Conservation (phyloP, 2,797 vertebrate species). For the Diplodus puntazzo region DNA sequence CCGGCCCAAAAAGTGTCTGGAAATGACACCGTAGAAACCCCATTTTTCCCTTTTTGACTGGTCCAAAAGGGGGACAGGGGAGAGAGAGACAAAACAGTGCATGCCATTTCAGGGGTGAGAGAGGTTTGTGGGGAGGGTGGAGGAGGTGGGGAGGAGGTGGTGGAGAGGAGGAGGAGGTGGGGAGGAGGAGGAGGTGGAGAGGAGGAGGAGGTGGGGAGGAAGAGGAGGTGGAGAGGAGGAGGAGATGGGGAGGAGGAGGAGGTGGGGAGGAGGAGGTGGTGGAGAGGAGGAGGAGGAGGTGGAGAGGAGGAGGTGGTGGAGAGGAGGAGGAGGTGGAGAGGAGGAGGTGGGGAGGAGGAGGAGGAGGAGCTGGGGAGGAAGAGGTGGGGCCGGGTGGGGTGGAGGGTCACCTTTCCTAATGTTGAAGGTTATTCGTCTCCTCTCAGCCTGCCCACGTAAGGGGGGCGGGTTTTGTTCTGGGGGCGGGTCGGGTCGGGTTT, state of each 20-base stretch:
- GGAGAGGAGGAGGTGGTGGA: not conserved
- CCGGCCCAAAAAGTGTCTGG: conserved; percentile 77
- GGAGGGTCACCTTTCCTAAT: conserved; percentile 56
- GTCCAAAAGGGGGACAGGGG: conserved; percentile 62
- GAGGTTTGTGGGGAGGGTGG: not conserved
- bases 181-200: not conserved
- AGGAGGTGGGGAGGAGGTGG: too few species aligned
- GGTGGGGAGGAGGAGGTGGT: too few species aligned
- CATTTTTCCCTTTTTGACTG: conserved; percentile 64
- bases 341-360: not conserved
- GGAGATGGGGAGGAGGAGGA: too few species aligned
- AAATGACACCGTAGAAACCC: conserved; percentile 79
- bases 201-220: too few species aligned
- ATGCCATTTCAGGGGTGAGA: conserved; percentile 80
- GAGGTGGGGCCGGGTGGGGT: not conserved
- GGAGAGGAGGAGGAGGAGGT: too few species aligned
- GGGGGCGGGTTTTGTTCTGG: conserved; percentile 18
- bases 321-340: too few species aligned
- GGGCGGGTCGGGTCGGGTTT: conserved; percentile 1
- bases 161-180: not conserved
- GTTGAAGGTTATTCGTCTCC: conserved; percentile 56
- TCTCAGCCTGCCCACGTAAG: conserved; percentile 67
- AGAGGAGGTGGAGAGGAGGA: too few species aligned
- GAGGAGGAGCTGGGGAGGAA: too few species aligned
- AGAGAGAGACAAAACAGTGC: conserved; percentile 82